Base-by-base conservation (phyloP, 2,797 vertebrate genomes). In the Pangasius larnaudii region DNA sequence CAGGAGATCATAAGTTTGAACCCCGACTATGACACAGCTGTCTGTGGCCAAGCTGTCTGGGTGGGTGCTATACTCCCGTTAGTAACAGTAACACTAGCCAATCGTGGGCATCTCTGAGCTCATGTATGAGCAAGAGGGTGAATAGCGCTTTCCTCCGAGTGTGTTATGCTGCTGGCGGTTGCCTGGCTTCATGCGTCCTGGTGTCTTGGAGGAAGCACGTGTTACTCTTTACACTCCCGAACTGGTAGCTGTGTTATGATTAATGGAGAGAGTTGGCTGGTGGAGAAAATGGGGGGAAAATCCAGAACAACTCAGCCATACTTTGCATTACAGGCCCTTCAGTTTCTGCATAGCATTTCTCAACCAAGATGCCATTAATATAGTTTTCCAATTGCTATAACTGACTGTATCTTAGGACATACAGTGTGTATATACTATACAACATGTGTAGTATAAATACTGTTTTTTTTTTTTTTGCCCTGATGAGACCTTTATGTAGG, bases 401-500 rank as follows among this genome's bases (percentile, higher is more conserved):
- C 16, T 56, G 51, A 58, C 4, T 79, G 24, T 79, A 58, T 79
- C 58, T 30, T 22, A 79, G 77, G 19, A 56, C 51, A 56, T 79
- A 58, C 33, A 33, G n/a, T 56, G 49, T 56, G 30, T 58, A 24
- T 36, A 36, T 39, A 39, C 36, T 39, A 39, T 39, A 39, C 36
- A 19, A 14, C 33, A 46, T 56, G 30, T 58, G 13, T 36, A 36
- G 30, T 22, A 19, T 79, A 6, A 58, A 33, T 79, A 10, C 51
- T 10, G n/a, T 72, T 27, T 74, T 39, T 39, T 39, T 39, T 39
- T 39, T 39, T 39, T 39, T 51, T 51, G 46, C 49, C 49, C 75
- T 53, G 49, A 78, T 78, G 75, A 53, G 27, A 53, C 75, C 75
- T 78, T 78, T 53, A 19, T 78, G 75, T 49, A 78, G 49, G 49